Evolutionary conservation across 2,888 invertebrate genomes (phyloP).

Genomic region (Dysmachus trigonus): DNA sequence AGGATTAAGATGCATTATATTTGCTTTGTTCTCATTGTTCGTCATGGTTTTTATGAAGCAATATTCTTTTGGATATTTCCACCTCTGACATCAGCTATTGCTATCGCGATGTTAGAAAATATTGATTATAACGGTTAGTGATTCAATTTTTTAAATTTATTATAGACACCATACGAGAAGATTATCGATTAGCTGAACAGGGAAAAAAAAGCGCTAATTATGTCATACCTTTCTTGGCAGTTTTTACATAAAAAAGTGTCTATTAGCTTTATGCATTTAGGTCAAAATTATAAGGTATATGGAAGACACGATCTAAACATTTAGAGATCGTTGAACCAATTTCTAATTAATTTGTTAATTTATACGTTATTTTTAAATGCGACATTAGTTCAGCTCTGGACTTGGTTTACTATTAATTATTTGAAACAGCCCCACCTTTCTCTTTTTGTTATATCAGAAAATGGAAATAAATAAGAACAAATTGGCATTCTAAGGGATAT

Average conservation of each 20-base stretch:
- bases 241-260: background rate
- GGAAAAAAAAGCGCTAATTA: background rate
- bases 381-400: background rate
- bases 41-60: background rate
- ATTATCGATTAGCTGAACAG: background rate
- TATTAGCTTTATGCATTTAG: background rate
- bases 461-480: background rate
- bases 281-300: background rate
- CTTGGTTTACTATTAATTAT: background rate
- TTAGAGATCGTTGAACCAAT: background rate
- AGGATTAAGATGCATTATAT: background rate
- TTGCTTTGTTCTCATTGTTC: background rate
- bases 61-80: background rate
- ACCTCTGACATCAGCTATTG: background rate
- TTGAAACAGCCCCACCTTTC: background rate
- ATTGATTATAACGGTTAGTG: background rate
- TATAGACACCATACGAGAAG: background rate
- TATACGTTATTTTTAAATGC: background rate
- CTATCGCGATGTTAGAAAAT: background rate
- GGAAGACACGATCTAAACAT: background rate
- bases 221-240: background rate
- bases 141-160: background rate
- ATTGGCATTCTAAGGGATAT: too few relatives aligned
- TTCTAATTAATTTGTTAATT: background rate
- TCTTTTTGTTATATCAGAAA: background rate